A percentile compares a stretch with the other conserved stretches of the same genome.
These are phyloP conservation scores for Drosophila murphyi DNA, from an alignment of 1,140 invertebrate genomes.

Conservation along the genomic window DNA sequence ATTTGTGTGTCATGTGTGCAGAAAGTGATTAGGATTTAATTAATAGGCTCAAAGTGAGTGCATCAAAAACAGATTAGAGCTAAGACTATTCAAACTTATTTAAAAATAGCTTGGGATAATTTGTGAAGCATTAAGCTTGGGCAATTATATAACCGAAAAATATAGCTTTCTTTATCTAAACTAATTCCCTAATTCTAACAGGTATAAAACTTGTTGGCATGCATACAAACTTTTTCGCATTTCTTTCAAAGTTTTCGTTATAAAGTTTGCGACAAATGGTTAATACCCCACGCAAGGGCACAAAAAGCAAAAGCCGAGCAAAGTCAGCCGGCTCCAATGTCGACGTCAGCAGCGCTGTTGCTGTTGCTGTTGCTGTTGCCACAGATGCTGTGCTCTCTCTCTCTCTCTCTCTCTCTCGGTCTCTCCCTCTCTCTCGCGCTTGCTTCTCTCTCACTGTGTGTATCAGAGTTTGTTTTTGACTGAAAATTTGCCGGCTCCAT, in stretches of 20 bases:
- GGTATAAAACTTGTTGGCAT: too few relatives aligned
- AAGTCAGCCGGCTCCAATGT: constrained; percentile 46
- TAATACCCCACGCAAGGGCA: constrained; percentile 8
- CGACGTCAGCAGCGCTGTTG: constrained; percentile 34
- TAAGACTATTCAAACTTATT: too few relatives aligned
- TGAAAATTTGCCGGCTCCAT: constrained; percentile 42
- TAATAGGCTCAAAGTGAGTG: too few relatives aligned
- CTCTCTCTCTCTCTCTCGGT: background rate
- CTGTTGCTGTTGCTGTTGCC: constrained; percentile 22
- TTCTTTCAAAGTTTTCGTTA: background rate
- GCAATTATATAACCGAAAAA: too few relatives aligned
- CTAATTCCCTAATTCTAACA: too few relatives aligned
- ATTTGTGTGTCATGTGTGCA: background rate
- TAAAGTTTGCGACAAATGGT: background rate
- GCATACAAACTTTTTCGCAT: too few relatives aligned
- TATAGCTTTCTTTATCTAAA: too few relatives aligned
- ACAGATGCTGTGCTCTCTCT: constrained; percentile 43
- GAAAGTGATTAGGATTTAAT: background rate
- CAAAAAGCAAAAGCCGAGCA: constrained; percentile 36
- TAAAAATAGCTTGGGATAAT: too few relatives aligned
- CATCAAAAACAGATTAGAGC: too few relatives aligned
- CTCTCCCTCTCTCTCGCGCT: constrained; percentile 1
- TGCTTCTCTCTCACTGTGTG: background rate
- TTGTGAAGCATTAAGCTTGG: too few relatives aligned
- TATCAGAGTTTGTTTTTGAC: constrained; percentile 34